Evolutionary conservation across 2,797 vertebrate species (phyloP).

Genomic region (Myotis daubentonii): DNA sequence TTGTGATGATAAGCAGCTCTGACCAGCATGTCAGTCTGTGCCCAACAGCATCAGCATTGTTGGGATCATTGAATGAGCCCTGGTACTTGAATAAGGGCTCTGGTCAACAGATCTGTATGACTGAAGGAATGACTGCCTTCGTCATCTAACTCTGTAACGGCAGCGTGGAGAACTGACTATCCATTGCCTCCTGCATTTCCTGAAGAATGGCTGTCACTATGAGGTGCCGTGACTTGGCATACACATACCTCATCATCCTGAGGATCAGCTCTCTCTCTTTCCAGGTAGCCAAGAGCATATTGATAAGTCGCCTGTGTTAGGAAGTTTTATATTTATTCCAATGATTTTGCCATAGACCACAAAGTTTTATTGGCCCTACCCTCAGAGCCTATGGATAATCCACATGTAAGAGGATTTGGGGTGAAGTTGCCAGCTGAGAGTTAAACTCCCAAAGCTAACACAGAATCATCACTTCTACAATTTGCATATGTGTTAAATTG

Average conservation of each 20-base stretch:
- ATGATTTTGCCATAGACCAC: constrained; percentile 4
- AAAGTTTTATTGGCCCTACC: constrained; percentile 31
- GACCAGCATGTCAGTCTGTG: background rate
- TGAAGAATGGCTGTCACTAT: background rate
- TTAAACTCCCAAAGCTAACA: constrained; percentile 60
- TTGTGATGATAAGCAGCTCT: background rate
- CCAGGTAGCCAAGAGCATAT: background rate
- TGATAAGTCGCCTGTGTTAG: background rate
- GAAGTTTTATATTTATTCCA: constrained; percentile 42
- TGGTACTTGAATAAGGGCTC: background rate
- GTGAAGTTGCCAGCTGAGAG: constrained; percentile 41
- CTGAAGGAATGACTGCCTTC: background rate
- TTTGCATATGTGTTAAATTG: constrained; percentile 20
- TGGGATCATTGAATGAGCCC: background rate
- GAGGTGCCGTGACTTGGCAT: background rate
- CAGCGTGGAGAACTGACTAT: background rate
- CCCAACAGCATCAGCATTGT: background rate
- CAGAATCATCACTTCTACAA: constrained; percentile 53
- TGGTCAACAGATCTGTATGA: background rate
- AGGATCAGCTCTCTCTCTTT: background rate
- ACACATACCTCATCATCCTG: background rate
- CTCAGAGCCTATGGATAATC: constrained; percentile 53
- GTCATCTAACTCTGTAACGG: background rate
- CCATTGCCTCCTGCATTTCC: background rate
- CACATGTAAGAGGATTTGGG: constrained; percentile 62